phyloP scores from a whole-genome alignment of 1,140 invertebrate genomes.

The Formica exsecta region DNA sequence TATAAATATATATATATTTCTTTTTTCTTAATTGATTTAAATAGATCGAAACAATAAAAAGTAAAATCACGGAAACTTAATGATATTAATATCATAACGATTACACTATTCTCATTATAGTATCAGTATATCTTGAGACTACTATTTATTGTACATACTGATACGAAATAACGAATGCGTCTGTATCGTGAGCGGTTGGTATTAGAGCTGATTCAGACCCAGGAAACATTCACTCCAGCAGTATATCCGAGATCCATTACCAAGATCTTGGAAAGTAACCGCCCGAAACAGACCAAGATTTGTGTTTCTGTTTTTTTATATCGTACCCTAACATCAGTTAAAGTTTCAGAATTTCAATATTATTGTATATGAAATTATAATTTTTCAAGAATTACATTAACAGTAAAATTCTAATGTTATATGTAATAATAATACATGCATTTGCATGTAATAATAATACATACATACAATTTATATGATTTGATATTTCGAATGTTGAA shows the following conservation, averaged over 20 bases:
- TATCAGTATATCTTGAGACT: not conserved
- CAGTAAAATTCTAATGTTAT: constrained; percentile 13
- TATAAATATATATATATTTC: not conserved
- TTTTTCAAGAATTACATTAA: constrained; percentile 8
- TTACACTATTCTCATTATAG: not conserved
- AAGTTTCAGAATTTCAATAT: not conserved
- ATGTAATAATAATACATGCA: too few relatives aligned
- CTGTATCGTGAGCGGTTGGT: constrained; percentile 82
- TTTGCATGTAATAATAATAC: not conserved
- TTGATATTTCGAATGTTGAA: not conserved
- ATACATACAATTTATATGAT: not conserved
- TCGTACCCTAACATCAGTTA: not conserved
- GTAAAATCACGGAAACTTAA: not conserved
- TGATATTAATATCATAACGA: not conserved
- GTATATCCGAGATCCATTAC: constrained; percentile 86
- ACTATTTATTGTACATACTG: constrained; percentile 22
- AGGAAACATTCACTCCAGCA: constrained; percentile 82
- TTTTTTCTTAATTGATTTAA: not conserved
- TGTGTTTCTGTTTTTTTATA: constrained; percentile 71
- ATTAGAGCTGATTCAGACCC: constrained; percentile 80
- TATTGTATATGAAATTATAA: constrained; percentile 34
- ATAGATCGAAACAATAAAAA: not conserved
- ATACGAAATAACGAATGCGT: constrained; percentile 71
- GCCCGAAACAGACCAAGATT: constrained; percentile 83
- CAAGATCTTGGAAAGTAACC: constrained; percentile 82